phyloP scores from a whole-genome alignment of 1,140 invertebrate species.

The Cherax quadricarinatus region DNA sequence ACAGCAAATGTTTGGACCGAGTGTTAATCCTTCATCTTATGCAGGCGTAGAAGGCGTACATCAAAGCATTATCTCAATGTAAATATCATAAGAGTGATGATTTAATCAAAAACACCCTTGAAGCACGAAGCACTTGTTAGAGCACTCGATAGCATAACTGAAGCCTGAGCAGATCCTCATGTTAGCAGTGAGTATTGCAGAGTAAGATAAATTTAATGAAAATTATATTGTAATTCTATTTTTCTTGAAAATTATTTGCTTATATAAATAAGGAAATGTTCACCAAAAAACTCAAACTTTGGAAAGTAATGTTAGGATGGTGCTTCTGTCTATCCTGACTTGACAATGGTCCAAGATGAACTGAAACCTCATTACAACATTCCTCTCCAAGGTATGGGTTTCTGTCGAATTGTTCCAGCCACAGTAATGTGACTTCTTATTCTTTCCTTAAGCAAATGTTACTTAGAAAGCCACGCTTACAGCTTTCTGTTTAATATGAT shows the following conservation, averaged over 20 bases:
- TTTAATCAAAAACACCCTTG: not conserved
- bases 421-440: no score
- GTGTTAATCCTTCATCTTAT: not conserved
- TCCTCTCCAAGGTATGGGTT: no score
- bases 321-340: no score
- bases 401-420: no score
- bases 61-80: not conserved
- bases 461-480: not conserved
- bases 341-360: no score
- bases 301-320: no score
- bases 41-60: constrained; percentile 1
- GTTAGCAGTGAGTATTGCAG: not conserved
- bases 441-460: not conserved
- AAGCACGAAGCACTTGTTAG: not conserved
- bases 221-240: not conserved
- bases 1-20: constrained; percentile 19
- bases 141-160: not conserved
- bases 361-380: no score
- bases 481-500: not conserved
- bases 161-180: not conserved
- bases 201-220: not conserved
- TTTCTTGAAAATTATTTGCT: not conserved
- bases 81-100: not conserved
- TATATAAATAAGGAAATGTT: not conserved
- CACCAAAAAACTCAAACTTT: no score